A percentile compares a stretch with the other conserved stretches of the same genome.
Conservation (phyloP, 2,113 vertebrate genomes). For the Amphiprion ocellaris region DNA sequence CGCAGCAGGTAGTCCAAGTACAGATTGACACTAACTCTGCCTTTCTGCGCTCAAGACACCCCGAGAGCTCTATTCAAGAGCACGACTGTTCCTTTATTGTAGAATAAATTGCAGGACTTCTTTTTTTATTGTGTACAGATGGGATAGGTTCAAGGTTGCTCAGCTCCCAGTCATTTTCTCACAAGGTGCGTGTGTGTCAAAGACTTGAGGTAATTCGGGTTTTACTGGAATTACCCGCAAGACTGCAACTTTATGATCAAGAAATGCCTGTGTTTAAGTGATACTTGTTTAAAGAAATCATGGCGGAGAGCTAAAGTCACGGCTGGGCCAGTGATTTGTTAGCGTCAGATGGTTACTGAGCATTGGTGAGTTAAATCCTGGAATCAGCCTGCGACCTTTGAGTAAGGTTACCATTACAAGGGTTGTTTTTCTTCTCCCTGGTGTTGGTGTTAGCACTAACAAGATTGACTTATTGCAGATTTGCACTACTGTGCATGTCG, state of each 20-base stretch:
- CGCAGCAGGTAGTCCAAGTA: conserved; percentile 83
- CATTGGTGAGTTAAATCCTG: conserved; percentile 61
- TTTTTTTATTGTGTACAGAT: conserved; percentile 66
- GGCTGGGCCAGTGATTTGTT: conserved; percentile 61
- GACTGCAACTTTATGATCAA: conserved; percentile 21
- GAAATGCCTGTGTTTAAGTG: conserved; percentile 12
- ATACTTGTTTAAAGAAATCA: conserved; percentile 36
- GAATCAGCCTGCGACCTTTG: conserved; percentile 65
- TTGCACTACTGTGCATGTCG: conserved; percentile 69
- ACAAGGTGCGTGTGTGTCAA: conserved; percentile 45
- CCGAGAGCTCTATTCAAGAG: conserved; percentile 66
- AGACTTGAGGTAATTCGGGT: conserved; percentile 46
- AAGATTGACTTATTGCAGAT: conserved; percentile 78
- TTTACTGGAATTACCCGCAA: conserved; percentile 38
- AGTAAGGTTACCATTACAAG: conserved; percentile 68
- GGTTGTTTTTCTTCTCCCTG: conserved; percentile 69
- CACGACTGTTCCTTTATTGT: conserved; percentile 71
- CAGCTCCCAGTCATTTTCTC: conserved; percentile 52
- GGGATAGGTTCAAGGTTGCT: conserved; percentile 50
- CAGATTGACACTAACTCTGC: conserved; percentile 79
- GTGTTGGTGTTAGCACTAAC: conserved; percentile 75
- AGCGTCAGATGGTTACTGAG: conserved; percentile 51
- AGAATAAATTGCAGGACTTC: conserved; percentile 58
- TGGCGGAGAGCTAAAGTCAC: conserved; percentile 8
- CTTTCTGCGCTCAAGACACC: conserved; percentile 65